Percentiles rank a stretch among this genome's conserved stretches.
These are phyloP conservation scores for Pegoplata infirma DNA, from an alignment of 2,888 invertebrate species.

Conservation along the genomic window DNA sequence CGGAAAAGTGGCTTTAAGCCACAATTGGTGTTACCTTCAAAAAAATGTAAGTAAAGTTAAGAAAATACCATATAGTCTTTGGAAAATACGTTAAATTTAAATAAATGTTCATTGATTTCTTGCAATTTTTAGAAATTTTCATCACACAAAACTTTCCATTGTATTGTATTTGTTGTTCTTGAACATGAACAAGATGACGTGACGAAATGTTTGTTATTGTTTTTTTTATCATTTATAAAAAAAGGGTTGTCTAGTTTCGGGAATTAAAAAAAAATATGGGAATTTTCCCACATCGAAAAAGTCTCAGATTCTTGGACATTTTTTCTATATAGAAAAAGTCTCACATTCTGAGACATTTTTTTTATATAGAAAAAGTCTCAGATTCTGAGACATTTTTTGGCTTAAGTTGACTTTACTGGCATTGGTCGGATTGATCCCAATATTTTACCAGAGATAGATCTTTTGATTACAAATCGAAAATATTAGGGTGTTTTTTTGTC, in stretches of 20 bases:
- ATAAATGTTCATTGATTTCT: background rate
- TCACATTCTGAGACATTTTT: no score
- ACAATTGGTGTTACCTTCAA: conserved; percentile 34
- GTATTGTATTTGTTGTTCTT: background rate
- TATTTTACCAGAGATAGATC: no score
- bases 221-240: conserved; percentile 24
- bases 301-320: no score
- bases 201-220: conserved; percentile 3
- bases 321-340: no score
- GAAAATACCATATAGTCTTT: no score
- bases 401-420: no score
- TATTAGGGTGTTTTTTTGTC: no score
- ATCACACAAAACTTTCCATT: conserved; percentile 36
- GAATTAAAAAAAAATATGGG: background rate
- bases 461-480: no score
- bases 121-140: background rate
- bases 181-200: conserved; percentile 29
- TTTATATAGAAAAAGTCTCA: no score
- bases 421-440: no score
- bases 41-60: conserved; percentile 53
- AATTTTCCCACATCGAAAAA: background rate
- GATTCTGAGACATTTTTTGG: no score
- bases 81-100: no score
- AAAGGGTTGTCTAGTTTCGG: conserved; percentile 23
- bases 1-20: conserved; percentile 42